These are phyloP conservation scores for Hippotragus niger DNA, from an alignment of 2,113 vertebrate genomes.

Conservation along the genomic window DNA sequence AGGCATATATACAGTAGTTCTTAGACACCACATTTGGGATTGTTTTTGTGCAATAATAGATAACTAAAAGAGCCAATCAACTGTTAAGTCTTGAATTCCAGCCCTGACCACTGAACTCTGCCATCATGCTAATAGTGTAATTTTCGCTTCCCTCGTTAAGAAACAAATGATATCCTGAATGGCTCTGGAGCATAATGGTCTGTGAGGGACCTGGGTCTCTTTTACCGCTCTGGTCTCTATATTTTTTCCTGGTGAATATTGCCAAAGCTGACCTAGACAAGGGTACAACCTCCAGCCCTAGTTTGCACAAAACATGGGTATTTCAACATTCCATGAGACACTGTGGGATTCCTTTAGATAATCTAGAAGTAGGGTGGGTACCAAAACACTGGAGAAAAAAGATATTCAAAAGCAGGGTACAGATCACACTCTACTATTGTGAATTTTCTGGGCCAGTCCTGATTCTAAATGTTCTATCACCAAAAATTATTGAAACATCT, in stretches of 20 bases:
- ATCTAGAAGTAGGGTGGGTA: not conserved
- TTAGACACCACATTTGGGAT: not conserved
- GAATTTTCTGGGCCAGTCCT: conserved; percentile 47
- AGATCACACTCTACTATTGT: not conserved
- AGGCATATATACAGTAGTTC: not conserved
- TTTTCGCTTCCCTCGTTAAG: not conserved
- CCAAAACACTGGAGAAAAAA: not conserved
- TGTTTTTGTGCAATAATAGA: not conserved
- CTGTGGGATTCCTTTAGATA: not conserved
- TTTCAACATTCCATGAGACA: not conserved
- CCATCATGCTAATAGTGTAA: not conserved
- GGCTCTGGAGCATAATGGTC: not conserved
- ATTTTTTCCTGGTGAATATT: not conserved
- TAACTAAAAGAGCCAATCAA: not conserved
- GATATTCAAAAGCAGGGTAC: not conserved
- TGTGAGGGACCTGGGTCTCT: not conserved
- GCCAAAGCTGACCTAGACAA: not conserved
- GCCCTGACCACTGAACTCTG: rapidly evolving
- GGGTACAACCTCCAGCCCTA: not conserved
- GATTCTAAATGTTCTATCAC: conserved; percentile 42
- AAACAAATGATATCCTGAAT: not conserved
- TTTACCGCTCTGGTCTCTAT: not conserved
- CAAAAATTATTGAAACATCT: conserved; percentile 28
- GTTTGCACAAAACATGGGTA: not conserved
- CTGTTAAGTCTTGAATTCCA: not conserved